Conservation (phyloP, 2,888 invertebrate species). For the Mythimna impura region DNA sequence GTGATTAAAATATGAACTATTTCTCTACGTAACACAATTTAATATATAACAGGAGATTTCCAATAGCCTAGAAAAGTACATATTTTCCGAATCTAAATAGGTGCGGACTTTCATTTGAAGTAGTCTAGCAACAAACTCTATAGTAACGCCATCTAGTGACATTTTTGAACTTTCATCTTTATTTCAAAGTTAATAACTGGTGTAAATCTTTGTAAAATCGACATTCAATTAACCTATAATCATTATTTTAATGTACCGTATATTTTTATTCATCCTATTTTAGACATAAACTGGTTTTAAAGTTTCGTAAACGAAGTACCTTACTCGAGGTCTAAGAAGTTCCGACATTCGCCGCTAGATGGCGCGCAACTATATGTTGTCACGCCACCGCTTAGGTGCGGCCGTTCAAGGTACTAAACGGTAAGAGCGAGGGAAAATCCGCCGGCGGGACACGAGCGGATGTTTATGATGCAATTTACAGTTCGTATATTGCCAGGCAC, state of each 20-base stretch:
- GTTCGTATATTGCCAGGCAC: conserved; percentile 85
- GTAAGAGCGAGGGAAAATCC: conserved; percentile 70
- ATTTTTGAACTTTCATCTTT: not conserved
- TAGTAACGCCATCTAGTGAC: conserved; percentile 52
- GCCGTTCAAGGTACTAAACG: conserved; percentile 68
- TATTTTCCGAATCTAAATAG: not conserved
- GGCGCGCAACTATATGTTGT: conserved; percentile 71
- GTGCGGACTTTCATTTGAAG: not conserved
- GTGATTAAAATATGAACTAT: conserved; percentile 6
- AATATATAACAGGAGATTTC: not conserved
- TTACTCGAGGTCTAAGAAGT: conserved; percentile 70
- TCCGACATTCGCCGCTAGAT: conserved; percentile 76
- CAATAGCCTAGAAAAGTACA: not conserved
- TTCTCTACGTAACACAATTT: not conserved
- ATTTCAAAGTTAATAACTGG: not conserved
- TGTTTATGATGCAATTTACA: conserved; percentile 88
- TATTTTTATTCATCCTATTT: conserved; percentile 5
- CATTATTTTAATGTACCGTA: accelerated
- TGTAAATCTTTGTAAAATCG: not conserved
- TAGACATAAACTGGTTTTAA: not conserved
- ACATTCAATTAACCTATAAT: not conserved
- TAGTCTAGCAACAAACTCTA: not conserved
- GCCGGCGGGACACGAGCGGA: conserved; percentile 74
- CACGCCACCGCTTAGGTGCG: conserved; percentile 67
- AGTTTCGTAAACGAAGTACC: not conserved